These are phyloP conservation scores for Grantiella picta DNA, from an alignment of 2,113 vertebrate species.

Conservation along the genomic window DNA sequence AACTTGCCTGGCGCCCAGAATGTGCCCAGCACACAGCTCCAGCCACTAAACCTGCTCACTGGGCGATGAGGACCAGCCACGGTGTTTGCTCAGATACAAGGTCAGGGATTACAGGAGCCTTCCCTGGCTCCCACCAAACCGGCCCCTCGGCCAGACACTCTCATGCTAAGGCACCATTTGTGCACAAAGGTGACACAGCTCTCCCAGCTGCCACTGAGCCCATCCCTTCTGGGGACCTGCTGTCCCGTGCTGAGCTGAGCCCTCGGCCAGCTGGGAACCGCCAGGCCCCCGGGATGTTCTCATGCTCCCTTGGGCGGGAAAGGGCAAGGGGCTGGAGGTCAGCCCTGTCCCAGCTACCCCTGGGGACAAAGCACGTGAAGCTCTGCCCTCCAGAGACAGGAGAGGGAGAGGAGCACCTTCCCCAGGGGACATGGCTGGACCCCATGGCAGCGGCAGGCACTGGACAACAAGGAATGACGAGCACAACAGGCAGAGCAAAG, in stretches of 20 bases:
- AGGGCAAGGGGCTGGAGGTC: not conserved
- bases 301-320: not conserved
- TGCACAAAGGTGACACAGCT: not conserved
- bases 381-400: not conserved
- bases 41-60: not conserved
- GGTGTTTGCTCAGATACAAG: not conserved
- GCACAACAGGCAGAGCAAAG: not conserved
- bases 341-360: not conserved
- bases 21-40: not conserved
- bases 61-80: rapidly evolving
- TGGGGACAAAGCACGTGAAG: not conserved
- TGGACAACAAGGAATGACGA: rapidly evolving
- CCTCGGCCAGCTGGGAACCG: rapidly evolving
- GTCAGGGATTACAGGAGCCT: rapidly evolving
- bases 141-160: not conserved
- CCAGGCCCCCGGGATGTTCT: not conserved
- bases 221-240: rapidly evolving
- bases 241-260: not conserved
- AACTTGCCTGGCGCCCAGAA: rapidly evolving
- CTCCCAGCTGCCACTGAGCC: not conserved
- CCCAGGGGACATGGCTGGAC: not conserved
- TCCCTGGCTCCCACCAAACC: not conserved
- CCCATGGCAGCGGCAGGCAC: rapidly evolving
- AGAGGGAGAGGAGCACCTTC: not conserved
- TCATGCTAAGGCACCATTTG: not conserved